Percentiles rank a stretch among this genome's conserved stretches.
These are phyloP conservation scores for Ancistrus triradiatus DNA, from an alignment of 2,113 vertebrate genomes.

Conservation along the genomic window DNA sequence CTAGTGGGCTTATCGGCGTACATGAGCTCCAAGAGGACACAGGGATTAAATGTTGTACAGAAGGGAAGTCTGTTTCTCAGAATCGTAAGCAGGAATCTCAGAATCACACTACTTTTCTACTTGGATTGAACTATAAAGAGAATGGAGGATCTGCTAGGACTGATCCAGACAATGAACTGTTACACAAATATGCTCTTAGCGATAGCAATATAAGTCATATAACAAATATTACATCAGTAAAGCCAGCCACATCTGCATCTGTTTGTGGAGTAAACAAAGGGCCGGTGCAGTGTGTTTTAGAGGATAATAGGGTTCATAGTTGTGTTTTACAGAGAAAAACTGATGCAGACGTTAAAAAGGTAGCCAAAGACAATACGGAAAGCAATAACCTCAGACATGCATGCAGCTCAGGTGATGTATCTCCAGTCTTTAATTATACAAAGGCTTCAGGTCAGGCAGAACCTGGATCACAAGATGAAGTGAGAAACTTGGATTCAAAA, in stretches of 20 bases:
- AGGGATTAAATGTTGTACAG: background rate
- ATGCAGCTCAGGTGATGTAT: slow-evolving; percentile 7
- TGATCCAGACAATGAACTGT: slow-evolving; percentile 19
- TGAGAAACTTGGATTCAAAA: slow-evolving; percentile 10
- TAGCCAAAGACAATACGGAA: slow-evolving; percentile 44
- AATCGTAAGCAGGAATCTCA: background rate
- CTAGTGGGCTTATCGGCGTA: background rate
- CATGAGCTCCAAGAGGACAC: slow-evolving; percentile 8
- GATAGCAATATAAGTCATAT: slow-evolving; percentile 18
- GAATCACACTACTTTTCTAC: background rate
- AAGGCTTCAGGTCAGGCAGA: slow-evolving; percentile 1
- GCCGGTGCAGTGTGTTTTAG: background rate
- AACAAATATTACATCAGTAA: slow-evolving; percentile 9
- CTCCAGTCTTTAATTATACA: background rate
- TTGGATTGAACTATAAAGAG: background rate
- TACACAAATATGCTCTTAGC: slow-evolving; percentile 11
- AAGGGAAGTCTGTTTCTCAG: background rate
- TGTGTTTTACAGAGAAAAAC: slow-evolving; percentile 4
- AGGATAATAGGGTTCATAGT: background rate
- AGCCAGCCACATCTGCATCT: slow-evolving; percentile 23
- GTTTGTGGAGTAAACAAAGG: slow-evolving; percentile 10
- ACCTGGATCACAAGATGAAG: slow-evolving; percentile 1
- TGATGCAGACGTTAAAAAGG: slow-evolving; percentile 1
- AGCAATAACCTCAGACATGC: slow-evolving; percentile 37
- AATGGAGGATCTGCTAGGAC: background rate